Evolutionary conservation across 2,888 invertebrate genomes (phyloP).

Genomic region (Brenthis daphne): DNA sequence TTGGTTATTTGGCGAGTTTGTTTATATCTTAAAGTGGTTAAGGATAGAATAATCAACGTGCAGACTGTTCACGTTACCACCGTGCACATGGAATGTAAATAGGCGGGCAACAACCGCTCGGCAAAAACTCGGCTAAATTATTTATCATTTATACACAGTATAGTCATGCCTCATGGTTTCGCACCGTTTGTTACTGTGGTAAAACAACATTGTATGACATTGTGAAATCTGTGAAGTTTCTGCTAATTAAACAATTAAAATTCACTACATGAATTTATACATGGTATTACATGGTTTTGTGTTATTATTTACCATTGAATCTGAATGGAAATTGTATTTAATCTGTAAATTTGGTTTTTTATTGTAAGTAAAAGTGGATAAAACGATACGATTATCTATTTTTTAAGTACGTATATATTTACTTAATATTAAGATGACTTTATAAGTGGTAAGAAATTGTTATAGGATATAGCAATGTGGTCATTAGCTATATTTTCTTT

Average conservation of each 20-base stretch:
- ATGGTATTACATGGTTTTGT: slow-evolving; percentile 2
- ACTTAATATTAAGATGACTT: too few relatives aligned
- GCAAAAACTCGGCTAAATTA: slow-evolving; percentile 55
- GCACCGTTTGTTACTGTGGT: slow-evolving; percentile 30
- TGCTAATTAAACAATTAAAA: neutral
- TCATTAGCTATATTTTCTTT: too few relatives aligned
- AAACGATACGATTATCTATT: too few relatives aligned
- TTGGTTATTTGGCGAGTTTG: slow-evolving; percentile 2
- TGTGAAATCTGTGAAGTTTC: neutral
- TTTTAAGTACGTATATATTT: too few relatives aligned
- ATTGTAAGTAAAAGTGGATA: neutral
- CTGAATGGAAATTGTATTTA: too few relatives aligned
- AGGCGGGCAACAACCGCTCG: slow-evolving; percentile 55
- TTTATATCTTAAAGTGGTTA: slow-evolving; percentile 11
- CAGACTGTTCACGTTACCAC: slow-evolving; percentile 39
- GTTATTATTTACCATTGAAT: too few relatives aligned
- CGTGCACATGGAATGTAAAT: slow-evolving; percentile 63
- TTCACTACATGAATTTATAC: neutral
- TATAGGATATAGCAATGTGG: too few relatives aligned
- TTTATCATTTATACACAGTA: slow-evolving; percentile 45
- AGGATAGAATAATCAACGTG: slow-evolving; percentile 21
- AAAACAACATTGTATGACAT: slow-evolving; percentile 30
- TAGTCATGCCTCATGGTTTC: slow-evolving; percentile 35
- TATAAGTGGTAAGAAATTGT: too few relatives aligned
- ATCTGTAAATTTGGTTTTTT: neutral